Evolutionary conservation across 2,113 vertebrate genomes (phyloP), one percentile per base, ranked within the genome.

Genomic region (Chaenogobius annularis): DNA sequence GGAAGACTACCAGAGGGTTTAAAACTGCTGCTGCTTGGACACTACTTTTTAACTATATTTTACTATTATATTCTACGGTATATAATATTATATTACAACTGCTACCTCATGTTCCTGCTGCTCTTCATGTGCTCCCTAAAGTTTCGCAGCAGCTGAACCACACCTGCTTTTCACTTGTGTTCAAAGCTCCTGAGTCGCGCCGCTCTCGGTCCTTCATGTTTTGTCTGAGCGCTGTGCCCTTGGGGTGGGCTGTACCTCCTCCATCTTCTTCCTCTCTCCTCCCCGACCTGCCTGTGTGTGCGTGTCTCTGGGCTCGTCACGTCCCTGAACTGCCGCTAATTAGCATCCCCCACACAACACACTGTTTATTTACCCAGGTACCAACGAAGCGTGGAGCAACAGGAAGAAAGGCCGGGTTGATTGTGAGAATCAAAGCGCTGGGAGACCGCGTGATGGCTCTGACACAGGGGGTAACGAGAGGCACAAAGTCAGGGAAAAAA

Each of bases 281-380:
- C 77, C 78, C 77, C 71, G 72, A 74, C 61, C 73, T 86, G 65
- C 79, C 82, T 88, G 85, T 89, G 87, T 85, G 79, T 87, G 74
- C 66, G 85, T 87, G 80, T 58, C 55, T 54, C 55, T 78, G 81
- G 78, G 86, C 82, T 83, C 71, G 9, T 87, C 78, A 74, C 22
- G 69, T 88, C 88, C 89, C 86, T 90, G 88, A 91, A 90, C 88
- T 81, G 11, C 62, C 83, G 81, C 83, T 90, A 91, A 91, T 91
- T 91, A 90, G 83, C 89, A 90, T 91, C 86, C 78, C 66, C 55
- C 20, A 10, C 22, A 82, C 86, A 82, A 82, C 87, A 81, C 75
- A 61, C 75, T 84, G 88, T 90, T 89, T 91, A 88, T 88, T 90
- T 91, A 88, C 81, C 80, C 83, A 82, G 88, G 83, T 85, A 83